Evolutionary conservation across 53 echinoderm and acorn worm species (phyloP).

Genomic region (Glandiceps talaboti): DNA sequence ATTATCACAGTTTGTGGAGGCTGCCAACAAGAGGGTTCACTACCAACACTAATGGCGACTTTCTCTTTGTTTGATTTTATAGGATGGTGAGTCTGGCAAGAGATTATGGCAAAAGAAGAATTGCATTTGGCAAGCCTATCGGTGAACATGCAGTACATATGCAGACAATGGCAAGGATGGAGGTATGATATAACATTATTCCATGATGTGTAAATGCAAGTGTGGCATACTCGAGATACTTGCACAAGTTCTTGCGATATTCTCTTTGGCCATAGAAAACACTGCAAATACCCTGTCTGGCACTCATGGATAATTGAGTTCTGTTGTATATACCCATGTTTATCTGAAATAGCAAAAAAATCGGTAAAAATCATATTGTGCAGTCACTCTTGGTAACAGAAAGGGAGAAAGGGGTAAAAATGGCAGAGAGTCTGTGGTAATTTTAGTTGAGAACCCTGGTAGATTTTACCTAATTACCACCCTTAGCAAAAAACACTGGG

Average conservation of each 20-base stretch:
- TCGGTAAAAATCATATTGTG: too few species aligned
- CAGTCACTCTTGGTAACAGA: too few species aligned
- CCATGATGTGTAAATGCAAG: not conserved
- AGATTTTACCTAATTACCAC: too few species aligned
- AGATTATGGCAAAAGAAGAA: slow-evolving; percentile 66
- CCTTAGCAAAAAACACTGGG: too few species aligned
- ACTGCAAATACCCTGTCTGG: not conserved
- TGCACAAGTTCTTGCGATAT: not conserved
- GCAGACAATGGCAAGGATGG: slow-evolving; percentile 79
- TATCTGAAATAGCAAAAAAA: too few species aligned
- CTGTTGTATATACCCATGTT: too few species aligned
- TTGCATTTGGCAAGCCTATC: slow-evolving; percentile 75
- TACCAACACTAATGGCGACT: too few species aligned
- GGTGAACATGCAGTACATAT: slow-evolving; percentile 65
- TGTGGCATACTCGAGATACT: not conserved
- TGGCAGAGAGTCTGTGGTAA: too few species aligned
- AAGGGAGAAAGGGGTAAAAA: too few species aligned
- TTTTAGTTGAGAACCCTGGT: too few species aligned
- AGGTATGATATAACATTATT: slow-evolving; percentile 35
- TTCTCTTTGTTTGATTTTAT: slow-evolving; percentile 10
- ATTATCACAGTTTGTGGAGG: too few species aligned
- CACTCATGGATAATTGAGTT: not conserved
- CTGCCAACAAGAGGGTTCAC: too few species aligned
- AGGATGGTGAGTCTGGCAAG: slow-evolving; percentile 74
- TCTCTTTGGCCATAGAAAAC: not conserved